These are phyloP conservation scores for Melanargia galathea DNA, from an alignment of 2,888 invertebrate genomes.

Conservation along the genomic window DNA sequence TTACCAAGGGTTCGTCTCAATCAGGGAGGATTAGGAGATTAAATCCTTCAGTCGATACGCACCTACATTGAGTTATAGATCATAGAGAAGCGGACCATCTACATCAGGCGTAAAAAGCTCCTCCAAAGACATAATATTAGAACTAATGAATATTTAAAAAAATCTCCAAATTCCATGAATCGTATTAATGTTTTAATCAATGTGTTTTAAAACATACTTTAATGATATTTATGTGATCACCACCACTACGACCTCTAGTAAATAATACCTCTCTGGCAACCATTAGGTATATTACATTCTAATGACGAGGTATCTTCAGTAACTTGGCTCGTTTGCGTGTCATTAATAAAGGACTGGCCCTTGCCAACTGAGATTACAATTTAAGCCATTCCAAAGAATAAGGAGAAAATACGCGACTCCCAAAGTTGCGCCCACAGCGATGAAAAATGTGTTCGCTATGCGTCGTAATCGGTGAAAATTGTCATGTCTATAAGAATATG, in stretches of 20 bases:
- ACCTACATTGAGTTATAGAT: too few species aligned
- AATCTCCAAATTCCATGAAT: too few species aligned
- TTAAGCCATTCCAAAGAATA: background rate
- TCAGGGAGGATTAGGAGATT: constrained; percentile 64
- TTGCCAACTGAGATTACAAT: background rate
- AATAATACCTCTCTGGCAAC: constrained; percentile 31
- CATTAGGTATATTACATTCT: constrained; percentile 50
- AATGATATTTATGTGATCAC: too few species aligned
- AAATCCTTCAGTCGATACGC: constrained; percentile 57
- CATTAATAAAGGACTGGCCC: constrained; percentile 14
- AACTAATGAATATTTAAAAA: too few species aligned
- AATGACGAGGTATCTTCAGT: constrained; percentile 24
- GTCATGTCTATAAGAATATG: too few species aligned
- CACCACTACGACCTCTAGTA: too few species aligned
- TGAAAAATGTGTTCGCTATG: background rate
- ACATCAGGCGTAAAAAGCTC: too few species aligned
- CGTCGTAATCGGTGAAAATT: background rate
- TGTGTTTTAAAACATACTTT: too few species aligned
- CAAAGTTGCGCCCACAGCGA: background rate
- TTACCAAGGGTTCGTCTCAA: constrained; percentile 50
- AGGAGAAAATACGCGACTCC: background rate
- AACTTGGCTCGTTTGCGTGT: constrained; percentile 15
- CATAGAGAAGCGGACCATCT: too few species aligned
- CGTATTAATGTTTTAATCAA: too few species aligned
- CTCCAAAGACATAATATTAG: too few species aligned